These are phyloP conservation scores for Triops cancriformis DNA, from an alignment of 1,140 invertebrate species.

Conservation along the genomic window DNA sequence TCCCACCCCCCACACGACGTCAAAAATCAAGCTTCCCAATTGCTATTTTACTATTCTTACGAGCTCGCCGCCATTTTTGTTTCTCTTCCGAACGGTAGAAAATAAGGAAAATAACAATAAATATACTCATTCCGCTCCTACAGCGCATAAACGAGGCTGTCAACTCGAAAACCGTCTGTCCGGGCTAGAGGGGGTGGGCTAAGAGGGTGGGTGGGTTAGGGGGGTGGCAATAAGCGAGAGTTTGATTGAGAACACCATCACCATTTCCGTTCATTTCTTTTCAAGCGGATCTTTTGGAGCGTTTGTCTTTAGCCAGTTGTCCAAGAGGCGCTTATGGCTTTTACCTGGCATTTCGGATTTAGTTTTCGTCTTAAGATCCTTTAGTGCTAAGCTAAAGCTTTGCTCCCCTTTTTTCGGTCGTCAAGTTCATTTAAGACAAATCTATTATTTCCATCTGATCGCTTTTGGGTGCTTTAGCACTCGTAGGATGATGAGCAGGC, in stretches of 20 bases:
- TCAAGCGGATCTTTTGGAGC: not conserved
- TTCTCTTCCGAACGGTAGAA: not conserved
- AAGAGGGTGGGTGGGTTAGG: no score
- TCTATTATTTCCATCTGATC: constrained; percentile 1
- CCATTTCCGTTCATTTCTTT: not conserved
- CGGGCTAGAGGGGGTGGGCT: no score
- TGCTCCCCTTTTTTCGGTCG: not conserved
- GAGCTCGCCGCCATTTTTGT: not conserved
- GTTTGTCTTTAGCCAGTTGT: not conserved
- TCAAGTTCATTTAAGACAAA: constrained; percentile 6
- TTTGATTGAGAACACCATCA: not conserved
- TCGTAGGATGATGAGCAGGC: not conserved
- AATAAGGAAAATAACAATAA: not conserved
- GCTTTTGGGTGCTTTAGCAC: not conserved
- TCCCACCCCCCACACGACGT: not conserved
- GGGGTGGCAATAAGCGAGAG: not conserved
- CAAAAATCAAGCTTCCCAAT: not conserved
- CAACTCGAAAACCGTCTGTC: not conserved
- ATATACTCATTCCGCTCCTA: not conserved
- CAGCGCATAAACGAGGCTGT: not conserved
- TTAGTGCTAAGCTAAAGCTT: not conserved
- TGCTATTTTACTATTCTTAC: not conserved
- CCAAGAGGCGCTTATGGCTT: not conserved
- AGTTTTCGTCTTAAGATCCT: not conserved
- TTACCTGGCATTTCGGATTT: not conserved